phyloP scores from a whole-genome alignment of 2,113 vertebrate species.

The Oryzias woworae region DNA sequence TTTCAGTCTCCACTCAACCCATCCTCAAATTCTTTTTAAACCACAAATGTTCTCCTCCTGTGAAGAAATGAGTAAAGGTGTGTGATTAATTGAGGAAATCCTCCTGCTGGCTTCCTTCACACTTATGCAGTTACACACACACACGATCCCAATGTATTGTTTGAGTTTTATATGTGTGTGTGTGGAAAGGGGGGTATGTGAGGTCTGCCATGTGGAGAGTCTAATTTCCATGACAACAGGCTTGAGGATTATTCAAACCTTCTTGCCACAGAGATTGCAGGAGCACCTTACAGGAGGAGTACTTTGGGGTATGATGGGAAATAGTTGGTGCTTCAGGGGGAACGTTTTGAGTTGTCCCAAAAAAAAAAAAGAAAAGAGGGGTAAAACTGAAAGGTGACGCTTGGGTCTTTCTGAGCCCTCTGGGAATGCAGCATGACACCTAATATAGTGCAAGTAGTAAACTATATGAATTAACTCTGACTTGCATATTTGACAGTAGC shows the following conservation, averaged over 20 bases:
- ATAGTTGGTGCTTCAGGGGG: constrained; percentile 22
- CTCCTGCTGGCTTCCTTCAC: constrained; percentile 32
- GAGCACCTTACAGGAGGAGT: constrained; percentile 69
- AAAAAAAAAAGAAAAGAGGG: constrained; percentile 23
- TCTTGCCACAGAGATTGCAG: constrained; percentile 65
- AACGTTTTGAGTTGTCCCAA: constrained; percentile 29
- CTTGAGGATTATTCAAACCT: constrained; percentile 68
- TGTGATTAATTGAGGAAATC: constrained; percentile 69
- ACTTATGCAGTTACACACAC: neutral
- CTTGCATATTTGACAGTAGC: too few species aligned
- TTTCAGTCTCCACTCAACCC: constrained; percentile 27
- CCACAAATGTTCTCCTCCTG: constrained; percentile 19
- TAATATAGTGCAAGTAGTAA: too few species aligned
- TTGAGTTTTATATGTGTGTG: constrained; percentile 63
- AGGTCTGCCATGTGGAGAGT: constrained; percentile 53
- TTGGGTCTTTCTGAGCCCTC: too few species aligned
- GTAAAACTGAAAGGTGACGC: neutral
- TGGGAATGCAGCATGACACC: too few species aligned
- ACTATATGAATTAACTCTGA: too few species aligned
- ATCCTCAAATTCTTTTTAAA: constrained; percentile 17
- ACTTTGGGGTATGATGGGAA: constrained; percentile 53
- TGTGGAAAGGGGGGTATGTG: constrained; percentile 28
- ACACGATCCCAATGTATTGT: constrained; percentile 52
- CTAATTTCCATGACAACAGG: constrained; percentile 81
- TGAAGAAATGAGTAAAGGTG: constrained; percentile 48